phyloP scores from a whole-genome alignment of 2,113 vertebrate species.

The Tenrec ecaudatus region DNA sequence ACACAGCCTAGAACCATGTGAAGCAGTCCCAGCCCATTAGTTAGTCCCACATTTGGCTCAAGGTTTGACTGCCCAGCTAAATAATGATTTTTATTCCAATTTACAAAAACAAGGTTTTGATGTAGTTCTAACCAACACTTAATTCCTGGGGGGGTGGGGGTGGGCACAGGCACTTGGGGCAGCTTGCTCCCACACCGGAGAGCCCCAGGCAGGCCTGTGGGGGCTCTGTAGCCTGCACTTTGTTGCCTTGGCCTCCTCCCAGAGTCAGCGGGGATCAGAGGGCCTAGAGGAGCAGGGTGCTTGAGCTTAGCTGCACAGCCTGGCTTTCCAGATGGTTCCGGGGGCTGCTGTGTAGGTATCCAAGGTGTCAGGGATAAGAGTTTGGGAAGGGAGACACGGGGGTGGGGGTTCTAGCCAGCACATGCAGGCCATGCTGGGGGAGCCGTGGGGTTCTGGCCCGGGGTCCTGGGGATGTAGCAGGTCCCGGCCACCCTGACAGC shows the following conservation, averaged over 20 bases:
- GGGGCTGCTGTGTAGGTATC: accelerated
- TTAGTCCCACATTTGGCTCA: neutral
- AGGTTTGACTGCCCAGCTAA: neutral
- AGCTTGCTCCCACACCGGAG: no score
- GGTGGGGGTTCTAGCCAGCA: neutral
- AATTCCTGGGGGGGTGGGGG: neutral
- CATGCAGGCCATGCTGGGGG: no score
- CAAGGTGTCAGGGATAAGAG: neutral
- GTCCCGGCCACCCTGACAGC: no score
- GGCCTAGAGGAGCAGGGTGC: no score
- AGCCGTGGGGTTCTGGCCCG: neutral
- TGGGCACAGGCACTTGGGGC: neutral
- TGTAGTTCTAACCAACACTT: neutral
- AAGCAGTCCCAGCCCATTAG: neutral
- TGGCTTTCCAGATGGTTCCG: neutral
- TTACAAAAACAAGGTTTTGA: neutral
- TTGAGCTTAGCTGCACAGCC: no score
- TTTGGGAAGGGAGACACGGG: neutral
- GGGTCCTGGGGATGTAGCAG: neutral
- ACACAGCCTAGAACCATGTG: accelerated
- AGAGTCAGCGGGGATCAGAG: neutral
- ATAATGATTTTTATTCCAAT: neutral
- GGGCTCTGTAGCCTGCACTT: neutral
- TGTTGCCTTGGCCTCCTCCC: neutral
- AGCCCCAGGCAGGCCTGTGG: neutral